Conservation (phyloP, 2,888 invertebrate genomes). For the Meteorus cinctellus region DNA sequence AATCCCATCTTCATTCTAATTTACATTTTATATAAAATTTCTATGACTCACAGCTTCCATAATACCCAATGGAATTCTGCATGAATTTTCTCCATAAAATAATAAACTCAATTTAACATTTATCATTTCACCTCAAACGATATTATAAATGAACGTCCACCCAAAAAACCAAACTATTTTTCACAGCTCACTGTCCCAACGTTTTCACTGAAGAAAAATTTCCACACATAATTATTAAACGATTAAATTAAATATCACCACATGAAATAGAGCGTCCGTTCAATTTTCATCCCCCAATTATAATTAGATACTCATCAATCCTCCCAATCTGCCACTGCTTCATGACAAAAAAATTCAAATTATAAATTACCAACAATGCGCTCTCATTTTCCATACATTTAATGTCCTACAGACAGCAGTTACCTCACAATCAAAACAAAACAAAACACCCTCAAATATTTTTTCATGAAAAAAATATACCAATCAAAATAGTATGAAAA, state of each 20-base stretch:
- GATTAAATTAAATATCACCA: constrained; percentile 6
- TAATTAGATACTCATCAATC: constrained; percentile 68
- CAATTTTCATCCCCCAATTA: constrained; percentile 60
- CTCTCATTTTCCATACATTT: constrained; percentile 5
- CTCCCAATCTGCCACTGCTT: constrained; percentile 26
- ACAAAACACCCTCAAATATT: constrained; percentile 10
- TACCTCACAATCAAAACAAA: neutral
- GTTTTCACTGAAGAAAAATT: too few relatives aligned
- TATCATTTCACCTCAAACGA: too few relatives aligned
- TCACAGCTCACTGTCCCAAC: too few relatives aligned
- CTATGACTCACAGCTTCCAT: too few relatives aligned
- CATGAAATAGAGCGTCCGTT: constrained; percentile 19
- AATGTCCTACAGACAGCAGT: constrained; percentile 19
- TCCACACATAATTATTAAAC: neutral
- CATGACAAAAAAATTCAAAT: constrained; percentile 18
- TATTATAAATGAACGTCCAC: too few relatives aligned
- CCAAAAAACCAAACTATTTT: too few relatives aligned
- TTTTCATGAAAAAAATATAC: neutral
- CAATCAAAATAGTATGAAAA: constrained; percentile 19
- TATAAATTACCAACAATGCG: constrained; percentile 17
- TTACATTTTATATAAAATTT: too few relatives aligned
- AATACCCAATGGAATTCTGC: too few relatives aligned
- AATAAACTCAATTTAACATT: too few relatives aligned
- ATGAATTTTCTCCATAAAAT: too few relatives aligned
- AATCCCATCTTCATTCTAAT: too few relatives aligned